Evolutionary conservation across 1,140 invertebrate species (phyloP), one percentile per base, ranked within the genome.

Genomic region (Lordiphosa collinella): DNA sequence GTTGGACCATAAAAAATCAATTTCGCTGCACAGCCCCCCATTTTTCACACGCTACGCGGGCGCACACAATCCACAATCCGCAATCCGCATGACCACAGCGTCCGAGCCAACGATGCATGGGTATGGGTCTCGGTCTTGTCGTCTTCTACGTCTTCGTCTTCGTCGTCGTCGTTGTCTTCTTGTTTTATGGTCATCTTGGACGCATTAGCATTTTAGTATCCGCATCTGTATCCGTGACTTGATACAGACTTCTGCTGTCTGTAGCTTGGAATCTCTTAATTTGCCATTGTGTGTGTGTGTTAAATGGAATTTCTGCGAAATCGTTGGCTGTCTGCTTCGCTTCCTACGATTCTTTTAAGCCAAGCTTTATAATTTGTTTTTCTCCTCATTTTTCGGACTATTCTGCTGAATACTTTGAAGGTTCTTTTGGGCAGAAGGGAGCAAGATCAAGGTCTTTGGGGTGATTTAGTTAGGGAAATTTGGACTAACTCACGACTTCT

Each of bases 141-240:
- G 7, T 13, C 9, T n/a, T 9, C 29, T 12, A 29, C 12, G 8
- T 29, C 29, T 6, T 43, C 7, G n/a, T 22, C n/a, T 11, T 25
- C 4, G 6, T 3, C 16, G 7, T 11, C 32, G 8, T 36, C 34
- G 4, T 14, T 13, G 3, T 14, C 14, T 4, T 12, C 35, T 37
- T 12, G n/a, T 53, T 54, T 55, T 53, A 68, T 68, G 71, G 64
- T 74, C 71, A 75, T 64, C 60, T 75, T 16, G 47, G 48, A 34
- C 50, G 71, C 71, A 82, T 80, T 80, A 82, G 71, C 76, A 73
- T 73, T 67, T 73, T 61, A 34, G 51, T 69, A 57, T 55, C 51
- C 52, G 59, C 50, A 61, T 62, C 32, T 79, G 63, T 73, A 48
- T 64, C 58, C 69, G 35, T 74, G 54, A 60, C 50, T 53, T 55